Conservation (phyloP, 2,797 vertebrate species). For the Melanogrammus aeglefinus region DNA sequence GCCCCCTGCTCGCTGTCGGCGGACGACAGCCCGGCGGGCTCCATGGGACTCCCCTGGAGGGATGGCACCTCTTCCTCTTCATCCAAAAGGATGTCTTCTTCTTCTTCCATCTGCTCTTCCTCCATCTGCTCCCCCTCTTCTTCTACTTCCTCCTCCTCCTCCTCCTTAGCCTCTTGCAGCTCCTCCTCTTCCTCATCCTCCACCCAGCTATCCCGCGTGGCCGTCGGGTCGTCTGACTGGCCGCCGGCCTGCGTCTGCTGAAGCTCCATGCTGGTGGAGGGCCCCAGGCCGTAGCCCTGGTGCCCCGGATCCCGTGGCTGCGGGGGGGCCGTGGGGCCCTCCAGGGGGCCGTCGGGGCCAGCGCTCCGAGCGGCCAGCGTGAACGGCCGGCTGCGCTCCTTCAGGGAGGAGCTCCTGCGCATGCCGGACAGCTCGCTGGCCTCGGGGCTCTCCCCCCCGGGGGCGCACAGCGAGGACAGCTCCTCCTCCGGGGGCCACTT, state of each 20-base stretch:
- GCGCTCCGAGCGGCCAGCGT: slow-evolving; percentile 58
- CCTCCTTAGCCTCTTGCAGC: slow-evolving; percentile 25
- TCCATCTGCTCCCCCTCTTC: slow-evolving; percentile 2
- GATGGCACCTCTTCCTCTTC: slow-evolving; percentile 39
- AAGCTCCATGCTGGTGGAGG: slow-evolving; percentile 42
- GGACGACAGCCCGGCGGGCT: slow-evolving; percentile 63
- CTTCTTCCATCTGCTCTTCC: slow-evolving; percentile 32
- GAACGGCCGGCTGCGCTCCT: slow-evolving; percentile 85
- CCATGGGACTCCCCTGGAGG: slow-evolving; percentile 49
- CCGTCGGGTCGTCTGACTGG: slow-evolving; percentile 30
- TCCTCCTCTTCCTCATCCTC: slow-evolving; percentile 53
- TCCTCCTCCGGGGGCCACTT: slow-evolving; percentile 92
- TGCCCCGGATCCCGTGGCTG: background rate
- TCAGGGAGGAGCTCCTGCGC: slow-evolving; percentile 80
- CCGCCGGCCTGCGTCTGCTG: slow-evolving; percentile 50
- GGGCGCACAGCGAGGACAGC: slow-evolving; percentile 49
- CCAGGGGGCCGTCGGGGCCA: slow-evolving; percentile 16
- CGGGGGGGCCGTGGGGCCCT: background rate
- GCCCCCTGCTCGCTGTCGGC: slow-evolving; percentile 46
- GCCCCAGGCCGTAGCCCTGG: slow-evolving; percentile 21
- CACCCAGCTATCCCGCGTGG: slow-evolving; percentile 48
- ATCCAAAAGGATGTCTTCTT: slow-evolving; percentile 28
- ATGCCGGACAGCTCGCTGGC: slow-evolving; percentile 77
- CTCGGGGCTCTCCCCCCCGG: slow-evolving; percentile 68
- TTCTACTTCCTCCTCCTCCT: slow-evolving; percentile 14